Evolutionary conservation across 2,888 invertebrate genomes (phyloP).

Genomic region (Criorhina ranunculi): DNA sequence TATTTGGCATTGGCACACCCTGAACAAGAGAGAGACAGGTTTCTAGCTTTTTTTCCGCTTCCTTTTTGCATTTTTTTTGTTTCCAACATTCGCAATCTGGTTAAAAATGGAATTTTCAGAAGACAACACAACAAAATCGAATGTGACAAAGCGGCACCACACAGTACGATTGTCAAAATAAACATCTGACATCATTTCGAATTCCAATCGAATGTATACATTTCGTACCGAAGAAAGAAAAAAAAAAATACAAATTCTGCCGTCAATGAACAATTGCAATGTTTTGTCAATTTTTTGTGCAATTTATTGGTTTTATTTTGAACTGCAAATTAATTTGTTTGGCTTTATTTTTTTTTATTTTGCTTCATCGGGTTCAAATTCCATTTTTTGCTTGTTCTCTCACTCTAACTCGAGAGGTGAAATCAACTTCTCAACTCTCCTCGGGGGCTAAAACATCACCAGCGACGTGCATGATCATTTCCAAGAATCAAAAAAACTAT

Average conservation of each 20-base stretch:
- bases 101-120: constrained; percentile 50
- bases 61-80: constrained; percentile 17
- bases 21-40: constrained; percentile 40
- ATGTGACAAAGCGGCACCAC: constrained; percentile 32
- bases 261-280: background rate
- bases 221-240: background rate
- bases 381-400: constrained; percentile 13
- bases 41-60: constrained; percentile 4
- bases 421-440: background rate
- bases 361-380: constrained; percentile 40
- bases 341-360: background rate
- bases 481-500: constrained; percentile 12
- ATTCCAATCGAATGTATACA: no score
- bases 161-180: constrained; percentile 20
- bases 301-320: constrained; percentile 44
- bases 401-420: background rate
- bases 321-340: constrained; percentile 23
- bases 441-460: no score
- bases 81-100: constrained; percentile 14
- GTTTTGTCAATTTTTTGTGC: constrained; percentile 5
- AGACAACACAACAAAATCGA: constrained; percentile 30
- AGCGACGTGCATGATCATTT: constrained; percentile 41
- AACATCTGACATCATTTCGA: constrained; percentile 61
- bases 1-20: constrained; percentile 65
- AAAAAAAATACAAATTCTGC: no score